Evolutionary conservation across 2,888 invertebrate species (phyloP), one percentile per base, ranked within the genome.

Genomic region (Lepeophtheirus nordmannii): DNA sequence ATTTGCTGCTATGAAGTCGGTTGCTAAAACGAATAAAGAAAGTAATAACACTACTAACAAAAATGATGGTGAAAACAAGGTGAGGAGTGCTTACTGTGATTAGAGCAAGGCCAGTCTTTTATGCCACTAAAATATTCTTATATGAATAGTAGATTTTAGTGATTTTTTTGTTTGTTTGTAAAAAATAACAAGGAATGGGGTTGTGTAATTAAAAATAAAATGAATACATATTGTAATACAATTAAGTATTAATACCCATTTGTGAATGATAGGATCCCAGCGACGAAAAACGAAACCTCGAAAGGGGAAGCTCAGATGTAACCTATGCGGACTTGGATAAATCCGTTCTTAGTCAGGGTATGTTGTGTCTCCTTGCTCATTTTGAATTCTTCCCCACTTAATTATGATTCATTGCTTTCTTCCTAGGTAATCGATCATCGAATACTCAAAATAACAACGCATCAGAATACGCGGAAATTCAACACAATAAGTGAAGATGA

Each of bases 271-370:
- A 46, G 53, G 53, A 46, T 46, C 1, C 53, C 53, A 46, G 5
- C 53, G 53, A 46, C 53, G 53, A 46, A 46, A 46, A 46, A 46
- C 53, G 53, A 46, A 17, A 46, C n/a, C 8, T 46, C 53, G 53
- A 46, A 46, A 46, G 53, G 53, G 53, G 53, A 46, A 17, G 53
- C 53, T 46, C 53, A 46, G 53, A 46, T 46, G 53, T 46, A 46
- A 46, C 53, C 53, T 46, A 46, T 17, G 53, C 8, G 53, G 53
- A 46, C 2, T 46, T 46, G 53, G 53, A 46, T 46, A 46, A 46
- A 46, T 46, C 53, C 53, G 53, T 17, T 46, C 53, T 46, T 46
- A 46, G 53, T 46, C 53, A 46, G 53, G 53, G 53, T 46, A 46
- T n/a, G 53, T 14, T 2, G 2, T 30, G 30, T 30, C 30, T 30